Percentiles rank a stretch among this genome's conserved stretches.
Evolutionary conservation across 2,888 invertebrate genomes (phyloP).

Genomic region (Drosophila conformis): DNA sequence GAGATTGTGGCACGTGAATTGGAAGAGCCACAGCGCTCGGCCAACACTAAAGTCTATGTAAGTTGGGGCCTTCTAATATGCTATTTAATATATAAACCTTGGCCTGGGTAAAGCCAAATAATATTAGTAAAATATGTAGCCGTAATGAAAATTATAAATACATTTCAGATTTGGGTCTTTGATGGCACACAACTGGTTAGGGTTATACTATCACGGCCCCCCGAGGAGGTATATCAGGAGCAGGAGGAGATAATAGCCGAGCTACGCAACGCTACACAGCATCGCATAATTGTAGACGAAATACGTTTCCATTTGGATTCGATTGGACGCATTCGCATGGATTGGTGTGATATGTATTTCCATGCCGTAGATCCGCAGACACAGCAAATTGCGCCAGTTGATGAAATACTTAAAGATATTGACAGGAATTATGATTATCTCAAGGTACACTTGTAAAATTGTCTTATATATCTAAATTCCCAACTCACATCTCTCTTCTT

Average conservation of each 20-base stretch:
- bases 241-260: constrained; percentile 90
- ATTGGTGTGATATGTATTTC: constrained; percentile 93
- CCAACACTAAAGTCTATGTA: constrained; percentile 91
- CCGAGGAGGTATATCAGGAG: constrained; percentile 90
- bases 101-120: not conserved
- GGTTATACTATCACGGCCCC: constrained; percentile 93
- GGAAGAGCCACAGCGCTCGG: constrained; percentile 91
- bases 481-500: constrained; percentile 2
- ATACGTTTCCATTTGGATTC: constrained; percentile 90
- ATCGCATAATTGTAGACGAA: constrained; percentile 92
- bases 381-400: constrained; percentile 91
- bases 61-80: constrained; percentile 76
- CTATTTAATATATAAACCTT: not conserved
- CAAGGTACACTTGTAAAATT: constrained; percentile 85
- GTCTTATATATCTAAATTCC: not conserved
- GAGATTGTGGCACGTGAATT: constrained; percentile 93
- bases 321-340: constrained; percentile 85
- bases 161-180: constrained; percentile 93
- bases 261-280: constrained; percentile 91
- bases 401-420: constrained; percentile 91
- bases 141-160: not conserved
- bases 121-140: not conserved
- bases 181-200: constrained; percentile 93
- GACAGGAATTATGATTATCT: constrained; percentile 94
- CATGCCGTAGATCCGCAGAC: constrained; percentile 91